phyloP scores from a whole-genome alignment of 1,140 invertebrate genomes.

The Bombus breviceps region DNA sequence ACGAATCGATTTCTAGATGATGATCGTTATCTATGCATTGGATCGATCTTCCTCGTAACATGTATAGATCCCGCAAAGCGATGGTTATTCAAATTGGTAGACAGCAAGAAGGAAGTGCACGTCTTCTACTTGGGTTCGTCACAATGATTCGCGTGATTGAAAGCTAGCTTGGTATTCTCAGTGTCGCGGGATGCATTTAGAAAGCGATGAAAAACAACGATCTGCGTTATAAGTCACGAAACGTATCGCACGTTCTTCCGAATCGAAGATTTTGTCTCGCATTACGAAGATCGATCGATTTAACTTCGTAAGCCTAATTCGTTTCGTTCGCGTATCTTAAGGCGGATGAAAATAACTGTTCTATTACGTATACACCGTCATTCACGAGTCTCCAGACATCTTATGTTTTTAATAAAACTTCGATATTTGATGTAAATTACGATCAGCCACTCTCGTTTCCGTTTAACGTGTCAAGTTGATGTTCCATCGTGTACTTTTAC shows the following conservation, averaged over 20 bases:
- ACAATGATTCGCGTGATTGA: neutral
- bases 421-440: neutral
- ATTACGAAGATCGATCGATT: neutral
- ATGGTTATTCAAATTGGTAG: neutral
- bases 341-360: neutral
- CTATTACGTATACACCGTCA: neutral
- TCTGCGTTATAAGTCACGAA: neutral
- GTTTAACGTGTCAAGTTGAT: neutral
- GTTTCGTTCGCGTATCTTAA: neutral
- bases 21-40: neutral
- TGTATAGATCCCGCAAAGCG: neutral
- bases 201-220: neutral
- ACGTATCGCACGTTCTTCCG: neutral
- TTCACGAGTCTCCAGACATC: no score
- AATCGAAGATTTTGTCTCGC: neutral
- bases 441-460: neutral
- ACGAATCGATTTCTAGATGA: neutral
- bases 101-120: neutral
- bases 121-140: neutral
- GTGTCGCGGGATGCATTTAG: slow-evolving; percentile 1
- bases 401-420: neutral
- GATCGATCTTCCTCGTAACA: neutral
- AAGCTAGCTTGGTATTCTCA: neutral
- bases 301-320: neutral
- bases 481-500: no score